Evolutionary conservation across 1,140 invertebrate species (phyloP).

Genomic region (Reticulitermes speratus): DNA sequence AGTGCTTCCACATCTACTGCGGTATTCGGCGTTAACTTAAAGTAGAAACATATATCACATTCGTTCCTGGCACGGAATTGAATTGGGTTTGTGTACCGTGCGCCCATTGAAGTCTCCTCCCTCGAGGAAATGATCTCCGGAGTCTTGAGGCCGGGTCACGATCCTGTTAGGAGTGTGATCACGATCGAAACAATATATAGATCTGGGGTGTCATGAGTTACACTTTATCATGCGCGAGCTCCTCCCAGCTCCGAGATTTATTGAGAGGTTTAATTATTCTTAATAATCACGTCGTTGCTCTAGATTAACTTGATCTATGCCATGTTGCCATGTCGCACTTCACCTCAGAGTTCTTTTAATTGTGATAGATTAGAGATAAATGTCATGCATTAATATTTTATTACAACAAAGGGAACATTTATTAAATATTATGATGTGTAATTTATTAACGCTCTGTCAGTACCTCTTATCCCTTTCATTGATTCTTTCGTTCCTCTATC

Average conservation of each 20-base stretch:
- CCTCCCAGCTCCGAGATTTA: not conserved
- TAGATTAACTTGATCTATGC: not conserved
- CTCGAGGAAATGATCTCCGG: not conserved
- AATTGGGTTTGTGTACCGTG: not conserved
- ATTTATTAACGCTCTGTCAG: no score
- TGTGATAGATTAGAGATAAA: not conserved
- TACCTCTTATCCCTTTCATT: no score
- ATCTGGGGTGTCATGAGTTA: not conserved
- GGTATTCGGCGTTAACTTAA: no score
- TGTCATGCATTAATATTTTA: not conserved
- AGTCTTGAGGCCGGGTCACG: not conserved
- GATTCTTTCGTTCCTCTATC: no score
- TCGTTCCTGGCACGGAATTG: no score
- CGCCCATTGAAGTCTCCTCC: not conserved
- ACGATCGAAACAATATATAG: not conserved
- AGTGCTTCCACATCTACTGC: no score
- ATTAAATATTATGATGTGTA: no score
- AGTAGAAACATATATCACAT: no score
- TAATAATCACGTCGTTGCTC: not conserved
- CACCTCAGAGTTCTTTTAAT: not conserved
- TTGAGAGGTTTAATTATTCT: not conserved
- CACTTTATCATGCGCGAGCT: not conserved
- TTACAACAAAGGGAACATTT: no score
- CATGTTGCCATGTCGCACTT: not conserved
- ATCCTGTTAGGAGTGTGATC: not conserved